phyloP scores from a whole-genome alignment of 2,113 vertebrate species.

The Paramisgurnus dabryanus region DNA sequence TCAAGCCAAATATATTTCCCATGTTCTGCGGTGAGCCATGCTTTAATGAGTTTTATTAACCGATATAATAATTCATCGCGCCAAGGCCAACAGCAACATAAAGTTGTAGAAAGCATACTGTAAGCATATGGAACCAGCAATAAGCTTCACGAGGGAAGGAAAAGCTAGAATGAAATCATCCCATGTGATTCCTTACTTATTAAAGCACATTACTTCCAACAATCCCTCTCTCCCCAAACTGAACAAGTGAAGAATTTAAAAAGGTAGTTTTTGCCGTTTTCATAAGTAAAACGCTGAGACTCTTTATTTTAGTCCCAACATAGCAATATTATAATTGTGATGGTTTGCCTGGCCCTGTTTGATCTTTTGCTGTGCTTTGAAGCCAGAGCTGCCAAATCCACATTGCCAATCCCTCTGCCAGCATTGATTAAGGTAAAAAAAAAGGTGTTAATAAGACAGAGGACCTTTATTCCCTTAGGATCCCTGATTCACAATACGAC shows the following conservation, averaged over 20 bases:
- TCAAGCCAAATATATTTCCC: constrained; percentile 34
- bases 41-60: constrained; percentile 38
- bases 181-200: constrained; percentile 56
- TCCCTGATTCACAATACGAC: constrained; percentile 10
- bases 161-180: constrained; percentile 34
- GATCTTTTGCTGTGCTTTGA: constrained; percentile 15
- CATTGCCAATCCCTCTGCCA: constrained; percentile 3
- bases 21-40: constrained; percentile 10
- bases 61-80: constrained; percentile 39
- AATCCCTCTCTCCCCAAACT: constrained; percentile 60
- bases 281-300: constrained; percentile 6
- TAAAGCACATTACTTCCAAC: constrained; percentile 65
- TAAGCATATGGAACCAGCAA: constrained; percentile 3
- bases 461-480: neutral
- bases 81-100: constrained; percentile 9
- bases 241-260: constrained; percentile 44
- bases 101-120: neutral
- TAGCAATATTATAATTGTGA: constrained; percentile 33
- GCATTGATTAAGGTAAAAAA: neutral
- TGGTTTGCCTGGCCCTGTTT: constrained; percentile 26
- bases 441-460: constrained; percentile 37
- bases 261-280: constrained; percentile 13
- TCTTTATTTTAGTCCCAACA: constrained; percentile 22
- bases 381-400: neutral
- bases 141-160: constrained; percentile 19